Base-by-base conservation (phyloP, 37 sponge, comb jelly and placozoan genomes). In the Cladorhizidae sp. region DNA sequence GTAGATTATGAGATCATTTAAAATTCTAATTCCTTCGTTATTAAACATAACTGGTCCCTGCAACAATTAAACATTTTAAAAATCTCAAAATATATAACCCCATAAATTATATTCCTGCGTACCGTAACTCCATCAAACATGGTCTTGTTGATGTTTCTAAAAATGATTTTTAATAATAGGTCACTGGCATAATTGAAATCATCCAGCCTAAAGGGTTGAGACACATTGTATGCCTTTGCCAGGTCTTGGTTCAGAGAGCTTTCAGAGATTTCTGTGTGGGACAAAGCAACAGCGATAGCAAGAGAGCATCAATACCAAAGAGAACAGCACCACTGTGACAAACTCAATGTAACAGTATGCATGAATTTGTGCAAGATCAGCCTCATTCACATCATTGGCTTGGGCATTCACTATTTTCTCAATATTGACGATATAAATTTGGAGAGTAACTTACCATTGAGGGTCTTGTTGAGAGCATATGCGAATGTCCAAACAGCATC, bases 401-500 rank as follows among this genome's bases (percentile, higher is more conserved):
- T n/a, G n/a, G n/a, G n/a, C n/a, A n/a, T n/a, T n/a, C n/a, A n/a
- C n/a, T n/a, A n/a, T n/a, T n/a, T n/a, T n/a, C n/a, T n/a, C n/a
- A n/a, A n/a, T n/a, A n/a, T n/a, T n/a, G n/a, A n/a, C n/a, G n/a
- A n/a, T n/a, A n/a, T n/a, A n/a, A n/a, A n/a, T n/a, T n/a, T n/a
- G n/a, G n/a, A n/a, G n/a, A n/a, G n/a, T n/a, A n/a, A 21, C 71
- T 7, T 64, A 86, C 87, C 80, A n/a, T 51, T 67, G 28, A 86
- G 43, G 45, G 87, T 80, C 0, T 39, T 20, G 26, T 86, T 79
- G 26, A 86, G 57, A 64, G 87, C 87, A 55, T 77, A 67, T 2
- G 80, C 80, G 14, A 86, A 64, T 36, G 87, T 74, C 87, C 87
- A 86, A 9, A 63, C 74, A 37, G 73, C 87, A 74, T 86, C 87